Conservation (phyloP, 2,888 invertebrate genomes). For the Drosophila neutralis region DNA sequence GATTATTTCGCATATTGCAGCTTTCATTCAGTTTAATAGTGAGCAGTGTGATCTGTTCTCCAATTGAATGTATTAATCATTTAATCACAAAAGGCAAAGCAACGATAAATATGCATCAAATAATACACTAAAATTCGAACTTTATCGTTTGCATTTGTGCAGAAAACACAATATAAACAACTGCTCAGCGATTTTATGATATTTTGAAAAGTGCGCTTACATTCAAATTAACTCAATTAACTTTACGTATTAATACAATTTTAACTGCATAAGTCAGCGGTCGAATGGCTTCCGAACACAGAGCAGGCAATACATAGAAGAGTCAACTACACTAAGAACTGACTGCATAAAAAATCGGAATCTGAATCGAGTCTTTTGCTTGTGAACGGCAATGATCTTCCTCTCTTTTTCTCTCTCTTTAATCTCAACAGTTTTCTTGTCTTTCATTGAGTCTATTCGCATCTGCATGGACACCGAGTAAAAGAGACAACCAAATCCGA, state of each 20-base stretch:
- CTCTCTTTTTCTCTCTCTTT: background rate
- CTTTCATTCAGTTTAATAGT: background rate
- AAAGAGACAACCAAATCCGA: background rate
- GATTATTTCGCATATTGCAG: background rate
- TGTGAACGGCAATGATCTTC: background rate
- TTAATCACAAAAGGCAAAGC: background rate
- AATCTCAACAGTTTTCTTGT: background rate
- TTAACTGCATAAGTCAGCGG: background rate
- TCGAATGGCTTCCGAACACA: background rate
- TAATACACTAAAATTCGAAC: background rate
- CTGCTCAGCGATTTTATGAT: background rate
- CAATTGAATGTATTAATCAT: background rate
- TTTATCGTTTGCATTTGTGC: background rate
- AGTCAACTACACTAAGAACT: background rate
- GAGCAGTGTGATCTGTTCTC: background rate
- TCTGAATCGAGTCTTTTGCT: background rate
- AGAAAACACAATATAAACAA: background rate
- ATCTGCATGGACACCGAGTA: too few relatives aligned
- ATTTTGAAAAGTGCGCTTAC: background rate
- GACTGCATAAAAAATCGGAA: background rate
- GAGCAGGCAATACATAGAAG: background rate
- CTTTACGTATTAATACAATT: background rate
- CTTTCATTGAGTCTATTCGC: background rate
- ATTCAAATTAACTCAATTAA: background rate
- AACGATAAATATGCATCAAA: background rate